A percentile compares a stretch with the other conserved stretches of the same genome.
Evolutionary conservation across 2,113 vertebrate species (phyloP).

Genomic region (Malaclemys terrapin): DNA sequence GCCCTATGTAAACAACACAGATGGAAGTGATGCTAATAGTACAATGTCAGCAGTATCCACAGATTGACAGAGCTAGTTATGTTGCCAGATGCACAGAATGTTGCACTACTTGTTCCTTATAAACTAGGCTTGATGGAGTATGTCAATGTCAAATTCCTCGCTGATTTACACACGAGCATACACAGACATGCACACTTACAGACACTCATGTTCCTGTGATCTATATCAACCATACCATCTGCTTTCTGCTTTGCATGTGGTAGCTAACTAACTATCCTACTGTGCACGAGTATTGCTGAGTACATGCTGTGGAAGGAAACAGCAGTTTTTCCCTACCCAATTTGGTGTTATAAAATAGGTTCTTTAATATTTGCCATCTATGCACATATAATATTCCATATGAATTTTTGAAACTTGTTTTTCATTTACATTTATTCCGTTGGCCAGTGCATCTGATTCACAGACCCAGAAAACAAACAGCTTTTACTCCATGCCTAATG

Average conservation of each 20-base stretch:
- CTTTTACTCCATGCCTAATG: neutral
- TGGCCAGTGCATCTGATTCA: conserved; percentile 23
- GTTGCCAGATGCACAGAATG: conserved; percentile 89
- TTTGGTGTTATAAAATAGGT: conserved; percentile 82
- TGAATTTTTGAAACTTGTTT: conserved; percentile 74
- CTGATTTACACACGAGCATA: conserved; percentile 86
- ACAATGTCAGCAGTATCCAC: conserved; percentile 87
- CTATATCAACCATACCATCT: conserved; percentile 86
- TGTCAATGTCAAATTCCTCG: conserved; percentile 88
- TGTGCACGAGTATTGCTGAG: conserved; percentile 82
- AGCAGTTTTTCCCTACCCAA: conserved; percentile 80
- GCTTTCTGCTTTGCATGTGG: conserved; percentile 86
- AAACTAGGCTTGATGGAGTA: conserved; percentile 88
- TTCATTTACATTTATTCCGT: conserved; percentile 65
- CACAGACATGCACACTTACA: conserved; percentile 84
- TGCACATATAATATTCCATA: conserved; percentile 71
- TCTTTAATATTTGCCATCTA: conserved; percentile 81
- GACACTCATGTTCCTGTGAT: conserved; percentile 86
- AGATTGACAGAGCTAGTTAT: conserved; percentile 87
- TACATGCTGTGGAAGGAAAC: conserved; percentile 85
- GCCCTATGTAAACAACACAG: conserved; percentile 87
- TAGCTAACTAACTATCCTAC: conserved; percentile 86
- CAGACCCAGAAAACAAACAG: conserved; percentile 1
- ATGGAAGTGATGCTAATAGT: conserved; percentile 86
- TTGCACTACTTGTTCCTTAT: conserved; percentile 88